A percentile compares a stretch with the other conserved stretches of the same genome.
Conservation (phyloP, 2,888 invertebrate species). For the Andrena minutula region DNA sequence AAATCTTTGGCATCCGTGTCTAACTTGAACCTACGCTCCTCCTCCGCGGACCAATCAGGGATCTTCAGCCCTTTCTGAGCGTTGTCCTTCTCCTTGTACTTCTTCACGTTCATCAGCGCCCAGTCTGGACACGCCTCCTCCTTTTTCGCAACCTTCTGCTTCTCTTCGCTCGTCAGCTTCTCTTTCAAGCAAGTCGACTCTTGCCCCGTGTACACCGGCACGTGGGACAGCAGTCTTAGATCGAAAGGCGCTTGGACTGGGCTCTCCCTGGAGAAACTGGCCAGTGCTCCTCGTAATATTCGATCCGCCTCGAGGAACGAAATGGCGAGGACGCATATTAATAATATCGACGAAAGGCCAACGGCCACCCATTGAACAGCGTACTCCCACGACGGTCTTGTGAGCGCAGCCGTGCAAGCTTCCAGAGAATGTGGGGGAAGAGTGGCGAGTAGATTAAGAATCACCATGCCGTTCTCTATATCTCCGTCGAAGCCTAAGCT, state of each 20-base stretch:
- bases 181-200: slow-evolving; percentile 72
- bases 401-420: slow-evolving; percentile 89
- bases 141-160: slow-evolving; percentile 70
- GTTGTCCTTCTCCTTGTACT: slow-evolving; percentile 76
- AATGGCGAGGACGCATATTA: slow-evolving; percentile 89
- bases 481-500: slow-evolving; percentile 85
- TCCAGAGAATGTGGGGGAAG: slow-evolving; percentile 88
- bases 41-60: slow-evolving; percentile 81
- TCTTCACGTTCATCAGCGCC: slow-evolving; percentile 79
- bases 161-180: slow-evolving; percentile 61
- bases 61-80: slow-evolving; percentile 76
- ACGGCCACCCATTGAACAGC: slow-evolving; percentile 89
- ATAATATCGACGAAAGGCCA: slow-evolving; percentile 87
- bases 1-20: slow-evolving; percentile 79
- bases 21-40: slow-evolving; percentile 79
- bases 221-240: slow-evolving; percentile 85
- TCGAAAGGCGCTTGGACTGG: slow-evolving; percentile 88
- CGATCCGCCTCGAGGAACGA: slow-evolving; percentile 91
- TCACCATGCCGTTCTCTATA: slow-evolving; percentile 75
- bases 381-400: slow-evolving; percentile 92
- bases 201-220: slow-evolving; percentile 84
- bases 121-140: slow-evolving; percentile 79
- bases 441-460: slow-evolving; percentile 83
- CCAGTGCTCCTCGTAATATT: slow-evolving; percentile 87
- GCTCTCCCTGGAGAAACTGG: slow-evolving; percentile 86